Percentiles rank a stretch among this genome's conserved stretches.
phyloP scores from a whole-genome alignment of 2,797 vertebrate species.

The Allobates femoralis region DNA sequence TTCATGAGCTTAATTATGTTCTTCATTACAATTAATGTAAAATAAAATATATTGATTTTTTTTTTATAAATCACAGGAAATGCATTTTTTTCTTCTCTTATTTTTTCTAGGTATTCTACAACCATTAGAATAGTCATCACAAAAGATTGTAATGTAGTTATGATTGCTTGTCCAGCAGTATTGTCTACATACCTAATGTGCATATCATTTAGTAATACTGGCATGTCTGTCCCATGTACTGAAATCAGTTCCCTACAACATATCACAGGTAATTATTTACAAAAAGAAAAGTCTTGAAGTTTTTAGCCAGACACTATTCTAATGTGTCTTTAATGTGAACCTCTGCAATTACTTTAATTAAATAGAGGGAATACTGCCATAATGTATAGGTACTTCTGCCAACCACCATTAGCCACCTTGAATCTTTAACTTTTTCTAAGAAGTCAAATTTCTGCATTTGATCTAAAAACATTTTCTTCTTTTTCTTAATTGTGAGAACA shows the following conservation, averaged over 20 bases:
- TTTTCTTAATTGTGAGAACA: slow-evolving; percentile 50
- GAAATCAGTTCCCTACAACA: background rate
- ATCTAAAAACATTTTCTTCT: slow-evolving; percentile 53
- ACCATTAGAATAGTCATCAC: background rate
- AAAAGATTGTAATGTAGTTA: background rate
- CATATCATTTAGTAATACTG: no score
- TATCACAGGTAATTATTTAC: background rate
- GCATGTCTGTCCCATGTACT: background rate
- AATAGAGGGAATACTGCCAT: slow-evolving; percentile 13
- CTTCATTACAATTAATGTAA: background rate
- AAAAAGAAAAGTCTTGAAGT: slow-evolving; percentile 26
- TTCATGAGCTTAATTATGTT: no score
- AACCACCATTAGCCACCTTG: slow-evolving; percentile 41
- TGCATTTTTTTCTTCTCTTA: background rate
- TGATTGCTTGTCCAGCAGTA: background rate
- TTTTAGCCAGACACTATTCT: background rate
- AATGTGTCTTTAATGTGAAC: slow-evolving; percentile 20
- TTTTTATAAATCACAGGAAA: background rate
- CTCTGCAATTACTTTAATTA: slow-evolving; percentile 44
- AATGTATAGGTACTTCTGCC: slow-evolving; percentile 44
- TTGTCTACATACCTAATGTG: no score
- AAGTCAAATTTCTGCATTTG: slow-evolving; percentile 34
- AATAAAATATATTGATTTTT: background rate
- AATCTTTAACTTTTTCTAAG: slow-evolving; percentile 48
- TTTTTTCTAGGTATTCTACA: background rate